Percentiles rank a stretch among this genome's conserved stretches.
phyloP scores from a whole-genome alignment of 2,797 vertebrate genomes.

The Cryptoblepharus egeriae region DNA sequence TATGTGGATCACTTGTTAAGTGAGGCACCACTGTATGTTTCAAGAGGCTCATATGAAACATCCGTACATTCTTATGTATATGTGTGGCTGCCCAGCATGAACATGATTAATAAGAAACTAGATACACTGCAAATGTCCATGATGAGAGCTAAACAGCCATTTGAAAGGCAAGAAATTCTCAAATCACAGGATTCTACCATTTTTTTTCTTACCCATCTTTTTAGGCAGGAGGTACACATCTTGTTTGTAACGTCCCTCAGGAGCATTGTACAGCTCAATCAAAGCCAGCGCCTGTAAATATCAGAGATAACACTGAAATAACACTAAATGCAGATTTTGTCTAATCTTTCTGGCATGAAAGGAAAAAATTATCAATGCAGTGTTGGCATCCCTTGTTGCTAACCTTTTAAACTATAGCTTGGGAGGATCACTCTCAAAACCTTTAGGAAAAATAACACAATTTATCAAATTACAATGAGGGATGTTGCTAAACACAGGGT shows the following conservation, averaged over 20 bases:
- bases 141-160: not conserved
- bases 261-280: conserved; percentile 96
- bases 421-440: not conserved
- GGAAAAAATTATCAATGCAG: not conserved
- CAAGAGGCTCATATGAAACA: not conserved
- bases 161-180: not conserved
- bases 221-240: conserved; percentile 98
- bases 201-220: conserved; percentile 91
- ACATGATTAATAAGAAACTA: not conserved
- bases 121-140: not conserved
- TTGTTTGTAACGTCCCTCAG: conserved; percentile 97
- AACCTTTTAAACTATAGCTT: not conserved
- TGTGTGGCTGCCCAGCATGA: not conserved
- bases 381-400: not conserved
- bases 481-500: not conserved
- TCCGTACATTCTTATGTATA: not conserved
- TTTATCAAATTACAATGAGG: not conserved
- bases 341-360: not conserved
- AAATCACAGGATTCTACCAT: not conserved
- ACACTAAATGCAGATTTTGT: not conserved
- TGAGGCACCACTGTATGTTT: too few species aligned
- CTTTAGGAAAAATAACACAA: not conserved
- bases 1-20: too few species aligned
- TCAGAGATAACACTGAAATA: conserved; percentile 23
- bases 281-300: conserved; percentile 89